Evolutionary conservation across 2,113 vertebrate species (phyloP).

Genomic region (Excalfactoria chinensis): DNA sequence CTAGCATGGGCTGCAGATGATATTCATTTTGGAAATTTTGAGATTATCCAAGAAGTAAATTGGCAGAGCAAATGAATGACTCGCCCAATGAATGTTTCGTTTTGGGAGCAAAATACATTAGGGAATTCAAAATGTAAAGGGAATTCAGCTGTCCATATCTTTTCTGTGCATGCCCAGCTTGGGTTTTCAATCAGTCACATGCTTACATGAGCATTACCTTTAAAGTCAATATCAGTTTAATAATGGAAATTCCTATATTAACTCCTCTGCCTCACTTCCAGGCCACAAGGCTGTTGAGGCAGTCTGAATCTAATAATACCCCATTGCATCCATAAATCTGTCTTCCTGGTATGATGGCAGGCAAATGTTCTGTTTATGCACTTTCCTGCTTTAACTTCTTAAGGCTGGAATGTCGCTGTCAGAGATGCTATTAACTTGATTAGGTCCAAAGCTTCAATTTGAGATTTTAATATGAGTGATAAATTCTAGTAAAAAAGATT

Average conservation of each 20-base stretch:
- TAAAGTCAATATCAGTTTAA: neutral
- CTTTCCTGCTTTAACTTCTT: neutral
- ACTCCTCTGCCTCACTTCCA: neutral
- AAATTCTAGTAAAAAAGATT: neutral
- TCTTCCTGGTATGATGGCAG: neutral
- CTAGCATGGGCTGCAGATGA: neutral
- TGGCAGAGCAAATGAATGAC: neutral
- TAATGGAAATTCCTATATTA: neutral
- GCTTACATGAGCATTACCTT: neutral
- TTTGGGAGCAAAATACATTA: neutral
- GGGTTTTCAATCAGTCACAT: neutral
- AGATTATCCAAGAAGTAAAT: neutral
- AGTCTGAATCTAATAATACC: neutral
- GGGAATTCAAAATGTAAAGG: neutral
- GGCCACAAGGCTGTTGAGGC: neutral
- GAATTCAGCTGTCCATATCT: neutral
- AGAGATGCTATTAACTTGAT: neutral
- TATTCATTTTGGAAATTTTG: neutral
- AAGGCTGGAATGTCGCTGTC: neutral
- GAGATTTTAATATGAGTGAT: neutral
- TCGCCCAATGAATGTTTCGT: neutral
- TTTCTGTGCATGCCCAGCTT: neutral
- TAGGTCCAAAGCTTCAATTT: neutral
- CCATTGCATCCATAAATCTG: neutral
- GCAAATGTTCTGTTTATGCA: neutral